Base-by-base conservation (phyloP, 1,140 invertebrate genomes). In the Tigriopus japonicus region DNA sequence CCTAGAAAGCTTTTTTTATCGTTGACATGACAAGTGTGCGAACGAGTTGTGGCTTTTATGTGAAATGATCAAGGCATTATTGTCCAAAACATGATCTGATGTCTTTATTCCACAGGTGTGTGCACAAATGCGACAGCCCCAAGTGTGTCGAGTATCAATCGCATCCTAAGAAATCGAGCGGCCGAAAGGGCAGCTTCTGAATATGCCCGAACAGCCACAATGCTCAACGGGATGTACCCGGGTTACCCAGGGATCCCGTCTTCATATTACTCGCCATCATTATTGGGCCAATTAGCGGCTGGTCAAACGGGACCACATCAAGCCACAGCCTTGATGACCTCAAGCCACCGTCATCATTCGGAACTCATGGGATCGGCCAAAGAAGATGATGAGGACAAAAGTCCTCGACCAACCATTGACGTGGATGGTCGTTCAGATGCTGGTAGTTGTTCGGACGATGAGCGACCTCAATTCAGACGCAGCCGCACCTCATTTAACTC, bases 401-500 rank as follows among this genome's bases (percentile, higher is more conserved):
- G 52, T 28, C 52, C 14, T 15, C n/a, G 24, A 28, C 45, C 45
- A 17, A 49, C n/a, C 15, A 15, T 49, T 49, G 45, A 49, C 6
- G n/a, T 49, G 45, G 52, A 54, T 15, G 19, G 35, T 23, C 21
- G 35, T 10, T 54, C 52, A 21, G 52, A 54, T 15, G 58, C 21
- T 1, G 58, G 42, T 13, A 35, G 28, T 9, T 35, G 28, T 9
- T 54, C 43, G 14, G 21, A 15, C 12, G 59, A 61, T 15, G 59
- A 61, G 13, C 15, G 51, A 6, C 59, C 59, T 17, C 59, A 99
- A 75, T 78, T 98, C 60, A 95, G 98, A 74, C 78, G 95, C 64
- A 98, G 98, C 74, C 78, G 95, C 66, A 99, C 95, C 59, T 97
- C 93, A 61, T 98, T 98, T 74, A 96, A 91, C 64, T 96, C 95